These are phyloP conservation scores for Agapostemon virescens DNA, from an alignment of 2,888 invertebrate species.

Conservation along the genomic window DNA sequence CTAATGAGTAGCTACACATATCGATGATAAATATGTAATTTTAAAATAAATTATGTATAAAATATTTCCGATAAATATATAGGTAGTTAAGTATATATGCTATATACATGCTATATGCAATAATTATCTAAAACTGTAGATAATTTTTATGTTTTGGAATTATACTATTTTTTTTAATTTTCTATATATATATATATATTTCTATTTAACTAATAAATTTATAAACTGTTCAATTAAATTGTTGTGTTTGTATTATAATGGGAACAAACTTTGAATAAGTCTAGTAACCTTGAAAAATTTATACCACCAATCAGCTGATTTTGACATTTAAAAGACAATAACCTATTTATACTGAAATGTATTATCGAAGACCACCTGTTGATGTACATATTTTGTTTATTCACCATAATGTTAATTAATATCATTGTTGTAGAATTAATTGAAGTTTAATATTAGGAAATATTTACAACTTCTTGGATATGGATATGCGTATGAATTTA, in stretches of 20 bases:
- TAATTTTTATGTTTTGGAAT: neutral
- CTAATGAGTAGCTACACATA: no score
- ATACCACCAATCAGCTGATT: slow-evolving; percentile 67
- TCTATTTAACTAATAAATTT: neutral
- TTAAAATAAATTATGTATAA: neutral
- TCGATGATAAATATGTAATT: no score
- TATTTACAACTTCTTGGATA: neutral
- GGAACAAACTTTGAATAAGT: slow-evolving; percentile 1
- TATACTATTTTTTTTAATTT: neutral
- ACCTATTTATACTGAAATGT: slow-evolving; percentile 52
- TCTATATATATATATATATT: neutral
- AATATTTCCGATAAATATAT: neutral
- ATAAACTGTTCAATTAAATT: neutral
- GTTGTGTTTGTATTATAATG: neutral
- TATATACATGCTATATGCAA: neutral
- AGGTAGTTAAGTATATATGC: neutral
- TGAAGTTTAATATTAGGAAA: neutral
- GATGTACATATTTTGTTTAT: slow-evolving; percentile 17
- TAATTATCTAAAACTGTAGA: slow-evolving; percentile 17
- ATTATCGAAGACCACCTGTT: slow-evolving; percentile 47
- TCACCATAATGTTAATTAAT: neutral
- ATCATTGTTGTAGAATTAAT: neutral
- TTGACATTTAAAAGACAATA: slow-evolving; percentile 66
- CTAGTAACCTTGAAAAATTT: slow-evolving; percentile 39
- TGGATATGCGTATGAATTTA: neutral